A percentile compares a stretch with the other conserved stretches of the same genome.
Conservation (phyloP, 2,113 vertebrate species). For the Sakesphorus luctuosus region DNA sequence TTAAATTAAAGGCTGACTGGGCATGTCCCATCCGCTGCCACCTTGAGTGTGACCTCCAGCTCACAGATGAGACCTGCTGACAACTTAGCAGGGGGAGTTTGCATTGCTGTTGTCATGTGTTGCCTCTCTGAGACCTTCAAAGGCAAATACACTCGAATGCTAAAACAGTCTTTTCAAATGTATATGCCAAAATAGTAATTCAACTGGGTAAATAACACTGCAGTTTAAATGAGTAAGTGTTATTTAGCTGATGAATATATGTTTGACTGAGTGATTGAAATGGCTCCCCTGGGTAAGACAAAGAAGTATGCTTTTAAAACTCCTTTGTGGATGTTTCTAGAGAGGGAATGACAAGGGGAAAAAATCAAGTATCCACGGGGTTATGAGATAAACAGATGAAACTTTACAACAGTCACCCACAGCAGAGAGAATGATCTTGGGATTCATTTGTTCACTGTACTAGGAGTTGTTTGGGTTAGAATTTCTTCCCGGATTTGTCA, state of each 20-base stretch:
- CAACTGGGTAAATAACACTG: slow-evolving; percentile 63
- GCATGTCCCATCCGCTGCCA: slow-evolving; percentile 12
- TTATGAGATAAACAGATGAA: slow-evolving; percentile 4
- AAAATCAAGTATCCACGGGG: background rate
- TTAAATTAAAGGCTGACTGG: slow-evolving; percentile 37
- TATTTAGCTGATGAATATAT: slow-evolving; percentile 69
- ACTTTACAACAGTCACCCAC: background rate
- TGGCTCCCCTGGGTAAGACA: slow-evolving; percentile 57
- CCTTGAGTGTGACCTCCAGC: slow-evolving; percentile 29
- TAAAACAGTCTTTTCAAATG: slow-evolving; percentile 49
- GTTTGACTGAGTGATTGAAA: slow-evolving; percentile 62
- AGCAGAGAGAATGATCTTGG: background rate
- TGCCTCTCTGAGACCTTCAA: slow-evolving; percentile 8
- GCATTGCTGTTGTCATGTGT: background rate
- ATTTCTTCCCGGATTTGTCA: slow-evolving; percentile 25
- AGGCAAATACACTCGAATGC: slow-evolving; percentile 10
- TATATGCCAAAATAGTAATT: slow-evolving; percentile 71
- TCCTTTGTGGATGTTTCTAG: slow-evolving; percentile 16
- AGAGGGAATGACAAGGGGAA: background rate
- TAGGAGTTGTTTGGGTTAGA: background rate
- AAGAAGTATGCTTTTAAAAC: slow-evolving; percentile 53
- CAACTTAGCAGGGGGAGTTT: slow-evolving; percentile 1
- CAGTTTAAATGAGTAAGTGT: slow-evolving; percentile 67
- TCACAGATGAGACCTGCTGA: slow-evolving; percentile 13
- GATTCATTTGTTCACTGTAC: background rate